Percentiles rank a stretch among this genome's conserved stretches.
phyloP scores from a whole-genome alignment of 1,140 invertebrate species.

The Nephila pilipes region DNA sequence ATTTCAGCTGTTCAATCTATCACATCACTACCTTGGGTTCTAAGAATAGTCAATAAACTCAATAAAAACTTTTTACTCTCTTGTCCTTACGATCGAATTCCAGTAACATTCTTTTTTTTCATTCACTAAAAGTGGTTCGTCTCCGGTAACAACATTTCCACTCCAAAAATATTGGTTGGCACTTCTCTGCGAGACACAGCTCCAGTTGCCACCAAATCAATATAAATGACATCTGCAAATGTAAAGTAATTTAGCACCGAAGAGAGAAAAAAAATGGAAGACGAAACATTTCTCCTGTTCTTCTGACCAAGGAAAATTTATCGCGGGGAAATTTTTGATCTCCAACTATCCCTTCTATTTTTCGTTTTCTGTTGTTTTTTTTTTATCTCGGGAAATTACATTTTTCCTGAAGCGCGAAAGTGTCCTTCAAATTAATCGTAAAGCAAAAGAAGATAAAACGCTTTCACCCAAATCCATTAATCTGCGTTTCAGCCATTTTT shows the following conservation, averaged over 20 bases:
- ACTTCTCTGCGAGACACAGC: not conserved
- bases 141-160: not conserved
- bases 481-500: not conserved
- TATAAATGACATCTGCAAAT: constrained; percentile 12
- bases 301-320: constrained; percentile 15
- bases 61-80: too few species aligned
- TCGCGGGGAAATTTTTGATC: constrained; percentile 10
- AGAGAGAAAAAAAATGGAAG: not conserved
- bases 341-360: not conserved
- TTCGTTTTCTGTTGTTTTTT: not conserved
- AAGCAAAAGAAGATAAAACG: not conserved
- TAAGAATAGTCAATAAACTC: too few species aligned
- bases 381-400: not conserved
- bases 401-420: constrained; percentile 23
- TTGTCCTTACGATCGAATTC: too few species aligned
- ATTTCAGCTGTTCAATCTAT: too few species aligned
- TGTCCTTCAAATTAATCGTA: constrained; percentile 35
- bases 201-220: not conserved
- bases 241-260: constrained; percentile 4
- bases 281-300: not conserved
- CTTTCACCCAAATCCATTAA: constrained; percentile 29
- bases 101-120: too few species aligned
- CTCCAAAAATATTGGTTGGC: not conserved
- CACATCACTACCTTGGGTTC: too few species aligned
- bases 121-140: not conserved